phyloP scores from a whole-genome alignment of 2,797 vertebrate species.

The Urophycis tenuis region DNA sequence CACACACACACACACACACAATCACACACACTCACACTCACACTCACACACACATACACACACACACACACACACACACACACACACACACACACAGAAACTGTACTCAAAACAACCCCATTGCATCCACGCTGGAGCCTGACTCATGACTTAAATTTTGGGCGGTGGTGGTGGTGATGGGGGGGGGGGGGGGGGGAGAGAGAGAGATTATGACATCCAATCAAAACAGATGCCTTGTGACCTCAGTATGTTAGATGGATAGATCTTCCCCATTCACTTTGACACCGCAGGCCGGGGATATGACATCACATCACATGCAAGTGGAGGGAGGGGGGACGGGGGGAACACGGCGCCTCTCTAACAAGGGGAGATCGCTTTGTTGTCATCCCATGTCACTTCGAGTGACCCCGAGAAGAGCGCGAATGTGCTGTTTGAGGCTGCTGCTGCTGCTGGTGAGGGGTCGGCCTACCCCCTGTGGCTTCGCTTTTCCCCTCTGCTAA shows the following conservation, averaged over 20 bases:
- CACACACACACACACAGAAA: constrained; percentile 29
- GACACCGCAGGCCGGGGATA: constrained; percentile 48
- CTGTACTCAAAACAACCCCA: constrained; percentile 58
- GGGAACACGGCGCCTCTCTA: constrained; percentile 43
- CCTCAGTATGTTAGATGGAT: constrained; percentile 51
- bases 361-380: constrained; percentile 41
- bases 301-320: constrained; percentile 53
- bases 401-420: constrained; percentile 16
- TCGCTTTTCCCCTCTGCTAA: constrained; percentile 10
- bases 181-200: constrained; percentile 38
- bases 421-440: constrained; percentile 9
- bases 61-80: no score
- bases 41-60: no score
- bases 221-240: constrained; percentile 67
- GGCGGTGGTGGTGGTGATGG: not conserved
- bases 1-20: constrained; percentile 49
- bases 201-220: constrained; percentile 56
- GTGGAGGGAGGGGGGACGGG: not conserved
- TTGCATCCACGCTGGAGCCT: constrained; percentile 47
- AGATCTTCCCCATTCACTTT: constrained; percentile 51
- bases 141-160: constrained; percentile 62
- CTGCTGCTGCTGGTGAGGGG: not conserved
- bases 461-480: constrained; percentile 10
- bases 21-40: constrained; percentile 36
- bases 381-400: constrained; percentile 4